These are phyloP conservation scores for Acropora tenuis DNA, from an alignment of 64 coral and sea anemone species.

Conservation along the genomic window DNA sequence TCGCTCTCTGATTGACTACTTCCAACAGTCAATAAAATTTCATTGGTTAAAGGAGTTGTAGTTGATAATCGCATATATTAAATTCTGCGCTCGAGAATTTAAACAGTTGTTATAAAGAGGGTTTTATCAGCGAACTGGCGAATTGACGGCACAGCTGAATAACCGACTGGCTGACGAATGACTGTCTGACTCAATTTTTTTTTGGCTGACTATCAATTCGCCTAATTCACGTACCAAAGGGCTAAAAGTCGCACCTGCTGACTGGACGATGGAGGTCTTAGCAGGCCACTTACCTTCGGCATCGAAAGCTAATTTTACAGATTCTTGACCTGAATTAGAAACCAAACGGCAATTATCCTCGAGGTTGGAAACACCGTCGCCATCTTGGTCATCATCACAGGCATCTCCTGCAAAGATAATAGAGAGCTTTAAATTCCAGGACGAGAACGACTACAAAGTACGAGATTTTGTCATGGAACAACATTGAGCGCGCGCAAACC, in stretches of 20 bases:
- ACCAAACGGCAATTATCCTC: slow-evolving; percentile 89
- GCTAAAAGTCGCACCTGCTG: background rate
- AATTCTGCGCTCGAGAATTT: too few relatives aligned
- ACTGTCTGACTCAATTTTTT: background rate
- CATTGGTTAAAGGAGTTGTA: too few relatives aligned
- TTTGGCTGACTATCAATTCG: background rate
- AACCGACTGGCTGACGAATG: too few relatives aligned
- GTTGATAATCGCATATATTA: too few relatives aligned
- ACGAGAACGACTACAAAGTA: too few relatives aligned
- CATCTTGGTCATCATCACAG: slow-evolving; percentile 95
- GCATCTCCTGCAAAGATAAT: slow-evolving; percentile 70
- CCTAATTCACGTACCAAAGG: background rate
- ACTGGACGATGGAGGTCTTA: background rate
- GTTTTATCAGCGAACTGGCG: background rate
- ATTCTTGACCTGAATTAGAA: slow-evolving; percentile 68
- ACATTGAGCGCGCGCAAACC: too few relatives aligned
- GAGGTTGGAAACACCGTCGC: slow-evolving; percentile 74
- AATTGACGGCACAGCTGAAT: background rate
- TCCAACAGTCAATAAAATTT: too few relatives aligned
- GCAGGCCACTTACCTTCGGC: slow-evolving; percentile 62
- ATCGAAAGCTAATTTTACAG: slow-evolving; percentile 71
- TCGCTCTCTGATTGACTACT: too few relatives aligned
- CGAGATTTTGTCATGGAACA: too few relatives aligned
- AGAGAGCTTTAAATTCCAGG: too few relatives aligned
- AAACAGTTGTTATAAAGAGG: too few relatives aligned